phyloP scores from a whole-genome alignment of 1,140 invertebrate genomes.

The Diorhabda elongata region DNA sequence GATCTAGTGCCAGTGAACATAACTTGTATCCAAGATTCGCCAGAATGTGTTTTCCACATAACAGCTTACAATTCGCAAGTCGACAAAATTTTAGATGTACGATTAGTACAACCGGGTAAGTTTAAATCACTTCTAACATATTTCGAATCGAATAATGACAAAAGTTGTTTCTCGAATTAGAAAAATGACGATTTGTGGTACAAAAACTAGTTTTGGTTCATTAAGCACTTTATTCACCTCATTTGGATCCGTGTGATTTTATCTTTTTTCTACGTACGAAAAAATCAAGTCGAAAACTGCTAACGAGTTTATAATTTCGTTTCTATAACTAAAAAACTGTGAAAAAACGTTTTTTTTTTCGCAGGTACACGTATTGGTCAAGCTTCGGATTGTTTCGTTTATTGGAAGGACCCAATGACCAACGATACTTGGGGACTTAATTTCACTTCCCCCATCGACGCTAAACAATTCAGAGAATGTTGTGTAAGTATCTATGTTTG shows the following conservation, averaged over 20 bases:
- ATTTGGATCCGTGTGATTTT: no score
- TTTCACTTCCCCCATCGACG: slow-evolving; percentile 91
- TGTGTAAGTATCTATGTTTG: slow-evolving; percentile 77
- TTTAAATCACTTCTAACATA: background rate
- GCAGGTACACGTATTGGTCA: slow-evolving; percentile 92
- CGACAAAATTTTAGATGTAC: slow-evolving; percentile 95
- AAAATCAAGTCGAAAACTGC: no score
- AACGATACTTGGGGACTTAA: slow-evolving; percentile 98
- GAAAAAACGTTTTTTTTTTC: no score
- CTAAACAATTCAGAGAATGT: slow-evolving; percentile 94
- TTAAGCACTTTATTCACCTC: no score
- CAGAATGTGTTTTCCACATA: slow-evolving; percentile 95
- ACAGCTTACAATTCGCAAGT: slow-evolving; percentile 98
- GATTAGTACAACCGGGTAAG: slow-evolving; percentile 91
- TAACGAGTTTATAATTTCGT: no score
- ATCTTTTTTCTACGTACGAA: no score
- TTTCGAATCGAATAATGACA: no score
- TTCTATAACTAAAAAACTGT: no score
- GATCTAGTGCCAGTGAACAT: slow-evolving; percentile 97
- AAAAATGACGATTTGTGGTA: no score
- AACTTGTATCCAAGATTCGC: slow-evolving; percentile 92
- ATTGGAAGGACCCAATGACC: slow-evolving; percentile 95
- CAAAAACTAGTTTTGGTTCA: no score
- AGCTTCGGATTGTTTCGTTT: slow-evolving; percentile 96
- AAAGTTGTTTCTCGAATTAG: no score